A percentile compares a stretch with the other conserved stretches of the same genome.
Conservation (phyloP, 2,113 vertebrate species). For the Scalopus aquaticus region DNA sequence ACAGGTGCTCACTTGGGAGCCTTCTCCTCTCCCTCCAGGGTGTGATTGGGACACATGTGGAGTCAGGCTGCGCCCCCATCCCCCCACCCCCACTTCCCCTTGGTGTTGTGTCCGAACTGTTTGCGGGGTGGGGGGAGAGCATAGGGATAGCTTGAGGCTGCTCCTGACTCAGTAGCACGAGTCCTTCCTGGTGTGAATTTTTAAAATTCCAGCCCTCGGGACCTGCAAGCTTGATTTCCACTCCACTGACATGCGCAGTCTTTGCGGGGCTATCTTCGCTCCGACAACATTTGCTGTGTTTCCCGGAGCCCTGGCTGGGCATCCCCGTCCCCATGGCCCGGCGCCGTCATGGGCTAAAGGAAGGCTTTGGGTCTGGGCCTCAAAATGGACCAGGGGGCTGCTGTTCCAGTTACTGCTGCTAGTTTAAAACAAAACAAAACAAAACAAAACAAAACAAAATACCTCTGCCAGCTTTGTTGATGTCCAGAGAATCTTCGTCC, state of each 20-base stretch:
- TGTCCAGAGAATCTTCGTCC: slow-evolving; percentile 24
- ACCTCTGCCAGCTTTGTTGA: slow-evolving; percentile 19
- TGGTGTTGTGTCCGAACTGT: background rate
- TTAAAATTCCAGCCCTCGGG: background rate
- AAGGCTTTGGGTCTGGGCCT: background rate
- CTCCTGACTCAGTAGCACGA: background rate
- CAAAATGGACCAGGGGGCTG: background rate
- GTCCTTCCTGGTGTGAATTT: background rate
- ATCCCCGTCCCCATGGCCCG: fast-evolving
- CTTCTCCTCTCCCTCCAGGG: slow-evolving; percentile 32
- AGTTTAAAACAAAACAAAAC: background rate
- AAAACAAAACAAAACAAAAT: background rate
- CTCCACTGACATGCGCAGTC: background rate
- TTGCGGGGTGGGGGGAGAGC: background rate
- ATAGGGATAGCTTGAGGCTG: background rate
- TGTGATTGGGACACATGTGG: background rate
- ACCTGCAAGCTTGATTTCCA: background rate
- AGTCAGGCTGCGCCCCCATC: background rate
- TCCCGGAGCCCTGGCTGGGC: fast-evolving
- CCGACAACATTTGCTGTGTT: background rate
- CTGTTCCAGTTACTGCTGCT: slow-evolving; percentile 40
- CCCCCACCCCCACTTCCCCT: background rate
- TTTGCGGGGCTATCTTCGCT: background rate
- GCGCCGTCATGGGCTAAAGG: background rate
- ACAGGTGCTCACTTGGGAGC: slow-evolving; percentile 60